Evolutionary conservation across 2,888 invertebrate genomes (phyloP), one percentile per base, ranked within the genome.

Genomic region (Aphodius sticticus): DNA sequence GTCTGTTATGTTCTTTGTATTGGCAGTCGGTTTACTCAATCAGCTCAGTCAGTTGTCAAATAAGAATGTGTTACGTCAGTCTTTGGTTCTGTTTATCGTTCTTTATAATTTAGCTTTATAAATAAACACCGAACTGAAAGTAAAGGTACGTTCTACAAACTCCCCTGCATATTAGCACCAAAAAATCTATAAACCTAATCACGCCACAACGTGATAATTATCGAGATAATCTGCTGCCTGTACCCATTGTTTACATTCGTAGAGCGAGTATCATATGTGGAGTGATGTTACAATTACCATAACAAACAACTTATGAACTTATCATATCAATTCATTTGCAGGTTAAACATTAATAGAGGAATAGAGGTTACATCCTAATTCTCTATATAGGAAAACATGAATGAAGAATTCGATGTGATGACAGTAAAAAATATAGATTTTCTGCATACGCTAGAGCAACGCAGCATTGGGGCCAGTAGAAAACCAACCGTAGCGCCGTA

Each of bases 381-480:
- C 35, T 26, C 74, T 26, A 6, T 15, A 16, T 38, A 71, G 6
- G 6, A 36, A 72, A 78, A 70, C 37, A 78, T 78, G 78, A 71
- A 78, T 12, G 71, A 78, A 12, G 78, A 78, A n/a, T 71, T 72
- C 14, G 78, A 78, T 9, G 36, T 72, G 14, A 76, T 16, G 36
- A 69, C 53, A 4, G 69, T 81, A 78, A 79, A 81, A 16, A 82
- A 84, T 70, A 74, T 83, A 72, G 85, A 86, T 81, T 83, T 88
- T 16, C 79, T 86, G 15, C 83, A 81, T 75, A 85, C 86, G 16
- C 79, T 87, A n/a, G 83, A 85, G 76, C 84, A 86, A 76, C 82
- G 87, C 15, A 84, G 82, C 76, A 81, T 82, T 80, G 86, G 86
- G 76, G 16, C 81, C 6, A 83, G 81, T 53, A 76, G 35, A 37